Percentiles rank a stretch among this genome's conserved stretches.
Evolutionary conservation across 2,888 invertebrate genomes (phyloP).

Genomic region (Pantelozetes paolii): DNA sequence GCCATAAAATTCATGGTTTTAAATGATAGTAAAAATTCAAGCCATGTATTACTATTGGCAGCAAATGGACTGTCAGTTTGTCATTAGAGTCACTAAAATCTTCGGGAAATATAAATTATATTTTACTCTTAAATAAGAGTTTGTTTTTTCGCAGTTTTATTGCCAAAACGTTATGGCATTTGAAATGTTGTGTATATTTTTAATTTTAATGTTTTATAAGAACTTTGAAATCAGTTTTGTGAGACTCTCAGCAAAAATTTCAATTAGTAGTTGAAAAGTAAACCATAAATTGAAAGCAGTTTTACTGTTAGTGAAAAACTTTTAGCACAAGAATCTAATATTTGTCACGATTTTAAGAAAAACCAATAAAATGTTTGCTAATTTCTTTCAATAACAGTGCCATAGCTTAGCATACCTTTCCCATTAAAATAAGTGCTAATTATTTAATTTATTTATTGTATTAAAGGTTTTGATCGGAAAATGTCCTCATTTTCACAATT

Average conservation of each 20-base stretch:
- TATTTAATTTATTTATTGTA: background rate
- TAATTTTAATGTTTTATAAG: background rate
- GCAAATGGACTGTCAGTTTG: slow-evolving; percentile 13
- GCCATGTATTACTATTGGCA: background rate
- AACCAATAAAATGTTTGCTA: no score
- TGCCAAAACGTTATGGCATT: background rate
- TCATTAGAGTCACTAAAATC: slow-evolving; percentile 1
- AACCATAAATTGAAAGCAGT: no score
- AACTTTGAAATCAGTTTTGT: background rate
- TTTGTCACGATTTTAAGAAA: no score
- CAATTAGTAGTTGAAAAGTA: no score
- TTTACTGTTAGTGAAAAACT: no score
- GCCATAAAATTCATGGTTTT: slow-evolving; percentile 15
- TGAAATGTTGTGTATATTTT: background rate
- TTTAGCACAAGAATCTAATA: no score
- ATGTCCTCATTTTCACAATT: slow-evolving; percentile 14
- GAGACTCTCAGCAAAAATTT: no score
- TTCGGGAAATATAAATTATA: slow-evolving; percentile 9
- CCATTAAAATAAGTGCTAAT: background rate
- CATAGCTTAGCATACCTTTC: background rate
- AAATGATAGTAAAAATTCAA: background rate
- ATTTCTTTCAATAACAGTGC: background rate
- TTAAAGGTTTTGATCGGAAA: background rate
- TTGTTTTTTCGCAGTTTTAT: background rate
- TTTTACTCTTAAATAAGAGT: slow-evolving; percentile 9